phyloP scores from a whole-genome alignment of 2,888 invertebrate species.

The Gandaritis pyraliata region DNA sequence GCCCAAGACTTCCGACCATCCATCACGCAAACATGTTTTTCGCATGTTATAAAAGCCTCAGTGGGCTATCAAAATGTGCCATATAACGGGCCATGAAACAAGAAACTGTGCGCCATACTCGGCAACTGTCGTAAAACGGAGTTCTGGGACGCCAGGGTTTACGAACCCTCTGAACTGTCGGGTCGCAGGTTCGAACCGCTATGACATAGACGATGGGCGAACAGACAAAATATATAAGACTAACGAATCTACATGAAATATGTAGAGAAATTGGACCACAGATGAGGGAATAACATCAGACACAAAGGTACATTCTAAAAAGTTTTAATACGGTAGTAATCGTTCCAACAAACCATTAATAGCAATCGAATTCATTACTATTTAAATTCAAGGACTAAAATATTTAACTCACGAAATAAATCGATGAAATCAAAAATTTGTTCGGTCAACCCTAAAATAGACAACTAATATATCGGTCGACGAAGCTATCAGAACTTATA shows the following conservation, averaged over 20 bases:
- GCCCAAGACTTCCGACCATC: conserved; percentile 5
- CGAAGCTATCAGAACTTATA: not conserved
- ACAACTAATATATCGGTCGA: not conserved
- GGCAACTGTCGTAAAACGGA: conserved; percentile 31
- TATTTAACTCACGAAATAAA: not conserved
- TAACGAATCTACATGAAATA: no score
- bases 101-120: conserved; percentile 23
- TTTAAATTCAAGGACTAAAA: no score
- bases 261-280: no score
- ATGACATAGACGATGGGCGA: not conserved
- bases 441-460: not conserved
- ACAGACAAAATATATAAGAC: no score
- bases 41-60: conserved; percentile 17
- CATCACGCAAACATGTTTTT: conserved; percentile 36
- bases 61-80: conserved; percentile 18
- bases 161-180: conserved; percentile 24
- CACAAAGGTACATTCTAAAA: no score
- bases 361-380: no score
- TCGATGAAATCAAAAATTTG: not conserved
- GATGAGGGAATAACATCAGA: not conserved
- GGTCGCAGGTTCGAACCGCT: conserved; percentile 5
- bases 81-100: conserved; percentile 29
- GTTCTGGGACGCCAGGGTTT: conserved; percentile 20
- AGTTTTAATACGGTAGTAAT: no score
- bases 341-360: no score